Evolutionary conservation across 37 sponge, comb jelly and placozoan genomes (phyloP), one percentile per base, ranked within the genome.

Genomic region (Oopsacas minuta): DNA sequence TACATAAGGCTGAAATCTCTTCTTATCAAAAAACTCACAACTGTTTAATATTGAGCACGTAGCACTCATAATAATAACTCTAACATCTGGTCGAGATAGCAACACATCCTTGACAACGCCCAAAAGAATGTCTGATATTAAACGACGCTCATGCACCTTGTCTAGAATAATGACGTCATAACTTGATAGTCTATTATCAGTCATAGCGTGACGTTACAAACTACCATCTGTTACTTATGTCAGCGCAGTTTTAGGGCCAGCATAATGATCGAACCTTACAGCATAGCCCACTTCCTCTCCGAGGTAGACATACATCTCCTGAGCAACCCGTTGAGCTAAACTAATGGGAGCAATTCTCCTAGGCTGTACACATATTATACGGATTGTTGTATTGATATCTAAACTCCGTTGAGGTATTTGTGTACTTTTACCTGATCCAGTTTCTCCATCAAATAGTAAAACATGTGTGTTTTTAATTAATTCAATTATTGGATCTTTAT

Each of bases 111-210:
- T 61, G 5, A 61, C 30, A 7, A 61, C 20, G 20, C 75, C 75
- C 28, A 61, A 12, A n/a, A 61, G 75, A n/a, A 61, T n/a, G 28
- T 61, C 75, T 20, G 75, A 25, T 20, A 61, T 34, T 3, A 61
- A 3, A 61, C 28, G 28, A 25, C 75, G 75, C 22, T 61, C 75
- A n/a, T 61, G 75, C 3, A 61, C 75, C 30, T 61, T 34, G 75
- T 61, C 75, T 61, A 61, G 7, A 3, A 61, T 61, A n/a, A 61
- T 61, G 75, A 61, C 75, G 75, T 61, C 75, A 61, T 61, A 61
- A n/a, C 22, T 12, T 61, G 75, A 20, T 61, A 61, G 75, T 5
- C 1, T n/a, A 20, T 34, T 10, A 61, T 61, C 75, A 7, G 7
- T 12, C 75, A 61, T 61, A 3, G 75, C 30, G 7, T 61, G 20